Percentiles rank a stretch among this genome's conserved stretches.
Evolutionary conservation across 2,797 vertebrate species (phyloP).

Genomic region (Labroides dimidiatus): DNA sequence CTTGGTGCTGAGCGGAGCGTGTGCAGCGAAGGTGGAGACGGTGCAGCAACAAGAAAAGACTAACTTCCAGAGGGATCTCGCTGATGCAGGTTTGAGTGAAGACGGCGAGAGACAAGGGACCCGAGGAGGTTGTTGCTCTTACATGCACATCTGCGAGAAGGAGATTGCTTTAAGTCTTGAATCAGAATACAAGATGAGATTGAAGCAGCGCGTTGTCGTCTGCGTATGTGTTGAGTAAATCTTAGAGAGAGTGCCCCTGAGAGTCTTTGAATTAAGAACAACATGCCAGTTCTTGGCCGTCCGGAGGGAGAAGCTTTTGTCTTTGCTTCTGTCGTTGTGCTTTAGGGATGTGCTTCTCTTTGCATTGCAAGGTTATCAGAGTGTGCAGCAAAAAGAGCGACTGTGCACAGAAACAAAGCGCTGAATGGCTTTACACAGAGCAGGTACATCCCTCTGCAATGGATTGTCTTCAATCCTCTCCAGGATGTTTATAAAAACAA

Average conservation of each 20-base stretch:
- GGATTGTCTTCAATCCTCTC: background rate
- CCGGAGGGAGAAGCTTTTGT: slow-evolving; percentile 25
- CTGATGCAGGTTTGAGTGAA: slow-evolving; percentile 34
- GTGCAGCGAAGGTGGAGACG: slow-evolving; percentile 18
- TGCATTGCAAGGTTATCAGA: slow-evolving; percentile 10
- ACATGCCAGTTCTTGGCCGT: slow-evolving; percentile 8
- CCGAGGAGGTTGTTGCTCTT: slow-evolving; percentile 14
- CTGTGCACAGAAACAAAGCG: background rate
- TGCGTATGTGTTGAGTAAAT: slow-evolving; percentile 9
- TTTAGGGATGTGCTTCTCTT: background rate
- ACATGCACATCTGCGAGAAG: slow-evolving; percentile 7
- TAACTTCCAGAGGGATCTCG: slow-evolving; percentile 21
- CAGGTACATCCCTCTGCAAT: background rate
- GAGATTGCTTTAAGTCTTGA: slow-evolving; percentile 48
- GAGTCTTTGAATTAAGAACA: slow-evolving; percentile 42
- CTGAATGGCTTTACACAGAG: background rate
- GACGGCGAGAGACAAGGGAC: background rate
- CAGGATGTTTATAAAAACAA: too few relatives aligned
- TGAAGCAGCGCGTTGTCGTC: slow-evolving; percentile 2
- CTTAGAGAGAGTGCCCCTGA: slow-evolving; percentile 16
- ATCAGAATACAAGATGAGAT: slow-evolving; percentile 36
- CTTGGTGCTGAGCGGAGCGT: background rate
- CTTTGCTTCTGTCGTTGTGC: background rate
- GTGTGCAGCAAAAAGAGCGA: background rate
- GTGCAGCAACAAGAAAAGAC: slow-evolving; percentile 16